Percentiles rank a stretch among this genome's conserved stretches.
These are phyloP conservation scores for Bucorvus abyssinicus DNA, from an alignment of 2,797 vertebrate genomes.

Conservation along the genomic window DNA sequence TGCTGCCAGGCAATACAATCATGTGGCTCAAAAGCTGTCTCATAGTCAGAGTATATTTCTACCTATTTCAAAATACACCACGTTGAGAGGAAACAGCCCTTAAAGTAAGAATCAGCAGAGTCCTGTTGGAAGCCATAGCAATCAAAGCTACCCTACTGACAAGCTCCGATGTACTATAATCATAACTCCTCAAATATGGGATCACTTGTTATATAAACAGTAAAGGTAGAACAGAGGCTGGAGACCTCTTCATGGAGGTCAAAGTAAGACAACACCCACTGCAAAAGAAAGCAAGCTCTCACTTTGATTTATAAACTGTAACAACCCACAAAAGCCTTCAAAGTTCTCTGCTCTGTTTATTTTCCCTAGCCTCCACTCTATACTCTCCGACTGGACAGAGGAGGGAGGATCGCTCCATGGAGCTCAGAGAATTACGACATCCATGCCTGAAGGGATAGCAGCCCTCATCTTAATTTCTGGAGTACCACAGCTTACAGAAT, in stretches of 20 bases:
- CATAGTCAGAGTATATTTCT: neutral
- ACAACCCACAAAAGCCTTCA: neutral
- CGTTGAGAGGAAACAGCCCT: neutral
- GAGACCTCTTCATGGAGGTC: neutral
- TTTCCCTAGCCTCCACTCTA: neutral
- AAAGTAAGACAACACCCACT: neutral
- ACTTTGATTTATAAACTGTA: neutral
- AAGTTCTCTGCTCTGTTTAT: neutral
- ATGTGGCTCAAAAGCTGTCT: neutral
- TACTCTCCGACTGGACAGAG: neutral
- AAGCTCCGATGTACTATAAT: neutral
- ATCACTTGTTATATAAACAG: neutral
- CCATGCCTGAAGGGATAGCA: neutral
- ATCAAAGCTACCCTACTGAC: neutral
- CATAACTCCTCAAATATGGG: neutral
- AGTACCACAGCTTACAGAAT: neutral
- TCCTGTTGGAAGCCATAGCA: neutral
- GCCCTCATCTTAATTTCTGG: neutral
- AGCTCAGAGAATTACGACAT: neutral
- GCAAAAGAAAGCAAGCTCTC: neutral
- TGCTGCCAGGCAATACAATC: neutral
- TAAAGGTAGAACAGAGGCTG: neutral
- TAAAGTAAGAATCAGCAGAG: neutral
- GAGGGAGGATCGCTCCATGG: accelerated
- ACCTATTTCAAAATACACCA: neutral